phyloP scores from a whole-genome alignment of 1,140 invertebrate species.

The Cylas formicarius region DNA sequence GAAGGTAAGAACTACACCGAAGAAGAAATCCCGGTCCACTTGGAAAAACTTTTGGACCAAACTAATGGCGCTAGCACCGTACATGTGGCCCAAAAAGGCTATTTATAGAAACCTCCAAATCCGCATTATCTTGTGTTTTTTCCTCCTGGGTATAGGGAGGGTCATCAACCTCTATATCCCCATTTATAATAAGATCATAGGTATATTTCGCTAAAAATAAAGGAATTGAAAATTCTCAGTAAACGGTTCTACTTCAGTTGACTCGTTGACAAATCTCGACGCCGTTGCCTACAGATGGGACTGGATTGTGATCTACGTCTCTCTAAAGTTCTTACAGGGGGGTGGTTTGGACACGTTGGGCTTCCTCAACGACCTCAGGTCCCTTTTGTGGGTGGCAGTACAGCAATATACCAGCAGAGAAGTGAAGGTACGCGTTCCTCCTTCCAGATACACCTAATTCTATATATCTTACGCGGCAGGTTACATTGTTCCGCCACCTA shows the following conservation, averaged over 20 bases:
- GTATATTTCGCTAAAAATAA: too few relatives aligned
- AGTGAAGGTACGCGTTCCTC: slow-evolving; percentile 68
- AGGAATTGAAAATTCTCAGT: slow-evolving; percentile 5
- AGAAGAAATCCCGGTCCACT: slow-evolving; percentile 62
- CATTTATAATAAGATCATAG: slow-evolving; percentile 86
- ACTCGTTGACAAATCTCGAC: slow-evolving; percentile 54
- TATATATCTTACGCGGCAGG: slow-evolving; percentile 48
- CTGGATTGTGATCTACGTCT: slow-evolving; percentile 75
- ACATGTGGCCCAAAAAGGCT: slow-evolving; percentile 86
- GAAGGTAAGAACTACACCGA: too few relatives aligned
- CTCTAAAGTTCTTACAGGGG: slow-evolving; percentile 87
- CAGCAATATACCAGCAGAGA: slow-evolving; percentile 91
- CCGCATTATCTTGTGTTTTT: slow-evolving; percentile 75
- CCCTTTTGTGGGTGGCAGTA: slow-evolving; percentile 88
- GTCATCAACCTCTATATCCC: slow-evolving; percentile 90
- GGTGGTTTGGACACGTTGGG: slow-evolving; percentile 86
- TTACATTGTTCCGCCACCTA: slow-evolving; percentile 75
- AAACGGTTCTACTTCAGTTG: too few relatives aligned
- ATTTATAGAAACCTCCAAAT: slow-evolving; percentile 68
- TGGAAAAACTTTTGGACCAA: slow-evolving; percentile 73
- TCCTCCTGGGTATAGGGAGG: slow-evolving; percentile 68
- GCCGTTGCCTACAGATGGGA: slow-evolving; percentile 74
- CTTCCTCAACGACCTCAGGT: slow-evolving; percentile 83
- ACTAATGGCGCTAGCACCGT: slow-evolving; percentile 71
- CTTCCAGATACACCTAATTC: too few relatives aligned